Percentiles rank a stretch among this genome's conserved stretches.
phyloP scores from a whole-genome alignment of 1,140 invertebrate genomes.

The Megathymus violae region DNA sequence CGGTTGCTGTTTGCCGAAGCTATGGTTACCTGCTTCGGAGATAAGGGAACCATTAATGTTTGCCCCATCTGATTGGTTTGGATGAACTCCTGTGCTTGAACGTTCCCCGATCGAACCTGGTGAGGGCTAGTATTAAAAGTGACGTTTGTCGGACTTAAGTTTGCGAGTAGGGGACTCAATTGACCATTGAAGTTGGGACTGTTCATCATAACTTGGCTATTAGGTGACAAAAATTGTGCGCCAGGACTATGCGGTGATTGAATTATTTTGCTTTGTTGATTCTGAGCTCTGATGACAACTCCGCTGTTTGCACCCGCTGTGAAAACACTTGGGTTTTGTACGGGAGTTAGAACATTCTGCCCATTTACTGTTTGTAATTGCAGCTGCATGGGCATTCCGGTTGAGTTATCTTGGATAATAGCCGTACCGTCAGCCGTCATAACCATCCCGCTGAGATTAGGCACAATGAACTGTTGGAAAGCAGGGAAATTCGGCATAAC shows the following conservation, averaged over 20 bases:
- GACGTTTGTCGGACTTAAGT: constrained; percentile 88
- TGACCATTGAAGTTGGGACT: constrained; percentile 90
- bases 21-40: constrained; percentile 86
- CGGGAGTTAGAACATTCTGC: constrained; percentile 89
- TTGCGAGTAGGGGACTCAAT: constrained; percentile 90
- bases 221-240: constrained; percentile 89
- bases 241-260: constrained; percentile 88
- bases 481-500: constrained; percentile 91
- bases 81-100: constrained; percentile 88
- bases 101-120: constrained; percentile 84
- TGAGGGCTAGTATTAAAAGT: constrained; percentile 85
- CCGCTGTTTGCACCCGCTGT: constrained; percentile 87
- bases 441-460: constrained; percentile 90
- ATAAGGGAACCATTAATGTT: constrained; percentile 90
- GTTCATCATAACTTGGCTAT: constrained; percentile 89
- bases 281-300: constrained; percentile 90
- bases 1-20: constrained; percentile 85
- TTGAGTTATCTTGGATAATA: constrained; percentile 87
- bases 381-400: constrained; percentile 87
- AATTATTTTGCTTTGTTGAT: constrained; percentile 89
- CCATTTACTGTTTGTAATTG: constrained; percentile 92
- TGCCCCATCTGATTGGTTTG: constrained; percentile 89
- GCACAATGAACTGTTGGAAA: constrained; percentile 92
- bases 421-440: constrained; percentile 89
- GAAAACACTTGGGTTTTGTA: constrained; percentile 89